These are phyloP conservation scores for Pterophyllum scalare DNA, from an alignment of 2,113 vertebrate species.

Conservation along the genomic window DNA sequence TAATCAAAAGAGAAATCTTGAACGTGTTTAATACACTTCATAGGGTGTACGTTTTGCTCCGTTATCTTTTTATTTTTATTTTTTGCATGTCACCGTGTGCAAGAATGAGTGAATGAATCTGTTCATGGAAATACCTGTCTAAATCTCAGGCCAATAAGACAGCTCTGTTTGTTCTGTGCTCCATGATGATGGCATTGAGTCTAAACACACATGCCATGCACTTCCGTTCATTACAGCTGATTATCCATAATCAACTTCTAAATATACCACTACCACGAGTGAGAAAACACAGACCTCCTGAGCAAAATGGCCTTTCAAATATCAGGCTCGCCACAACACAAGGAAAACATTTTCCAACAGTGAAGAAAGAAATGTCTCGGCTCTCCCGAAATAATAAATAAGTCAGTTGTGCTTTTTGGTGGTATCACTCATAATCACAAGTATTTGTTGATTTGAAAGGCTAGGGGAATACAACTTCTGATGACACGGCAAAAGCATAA, in stretches of 20 bases:
- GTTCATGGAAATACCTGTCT: constrained; percentile 36
- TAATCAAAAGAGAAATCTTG: neutral
- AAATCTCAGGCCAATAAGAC: constrained; percentile 58
- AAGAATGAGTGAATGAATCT: constrained; percentile 8
- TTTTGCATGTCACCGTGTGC: neutral
- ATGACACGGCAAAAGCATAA: constrained; percentile 62
- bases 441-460: constrained; percentile 78
- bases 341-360: constrained; percentile 69
- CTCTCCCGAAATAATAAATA: constrained; percentile 77
- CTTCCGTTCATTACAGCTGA: constrained; percentile 82
- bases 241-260: constrained; percentile 83
- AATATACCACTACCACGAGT: constrained; percentile 74
- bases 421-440: constrained; percentile 82
- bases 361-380: constrained; percentile 44
- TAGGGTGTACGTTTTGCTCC: neutral
- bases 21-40: neutral
- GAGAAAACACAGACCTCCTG: constrained; percentile 79
- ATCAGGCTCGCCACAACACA: constrained; percentile 67
- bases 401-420: constrained; percentile 63
- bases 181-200: constrained; percentile 73
- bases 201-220: constrained; percentile 73
- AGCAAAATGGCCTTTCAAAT: constrained; percentile 70
- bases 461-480: constrained; percentile 60
- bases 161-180: constrained; percentile 75
- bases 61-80: neutral